phyloP scores from a whole-genome alignment of 1,140 invertebrate species.

The Drosophila repleta region DNA sequence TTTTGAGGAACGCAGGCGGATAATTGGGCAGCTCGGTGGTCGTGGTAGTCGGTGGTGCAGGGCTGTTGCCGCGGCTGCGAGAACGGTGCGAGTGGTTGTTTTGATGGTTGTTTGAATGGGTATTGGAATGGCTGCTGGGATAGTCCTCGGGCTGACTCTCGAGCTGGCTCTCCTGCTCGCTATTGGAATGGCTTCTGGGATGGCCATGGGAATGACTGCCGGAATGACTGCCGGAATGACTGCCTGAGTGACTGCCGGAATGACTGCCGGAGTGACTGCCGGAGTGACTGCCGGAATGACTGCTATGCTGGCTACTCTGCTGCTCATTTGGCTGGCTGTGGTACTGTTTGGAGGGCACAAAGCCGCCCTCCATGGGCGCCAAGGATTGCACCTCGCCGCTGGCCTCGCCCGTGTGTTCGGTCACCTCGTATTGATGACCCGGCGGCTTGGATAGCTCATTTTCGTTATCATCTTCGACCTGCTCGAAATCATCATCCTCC shows the following conservation, averaged over 20 bases:
- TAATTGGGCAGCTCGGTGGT: conserved; percentile 75
- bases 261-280: no score
- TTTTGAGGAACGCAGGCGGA: conserved; percentile 65
- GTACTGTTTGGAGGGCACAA: conserved; percentile 60
- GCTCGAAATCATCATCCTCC: conserved; percentile 42
- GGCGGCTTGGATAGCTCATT: conserved; percentile 49
- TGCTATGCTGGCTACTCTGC: neutral
- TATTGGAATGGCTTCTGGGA: conserved; percentile 1
- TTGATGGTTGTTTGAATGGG: neutral
- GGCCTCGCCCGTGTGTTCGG: conserved; percentile 70
- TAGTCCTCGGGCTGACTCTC: conserved; percentile 10
- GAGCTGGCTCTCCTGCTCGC: conserved; percentile 3
- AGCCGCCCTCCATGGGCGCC: conserved; percentile 64
- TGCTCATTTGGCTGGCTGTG: conserved; percentile 6
- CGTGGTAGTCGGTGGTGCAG: conserved; percentile 17
- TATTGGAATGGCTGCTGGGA: conserved; percentile 15
- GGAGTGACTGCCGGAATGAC: neutral
- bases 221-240: neutral
- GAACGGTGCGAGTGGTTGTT: conserved; percentile 1
- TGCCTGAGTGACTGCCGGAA: neutral
- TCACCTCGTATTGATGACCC: conserved; percentile 70
- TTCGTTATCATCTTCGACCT: conserved; percentile 54
- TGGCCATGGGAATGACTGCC: neutral
- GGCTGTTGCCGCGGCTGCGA: conserved; percentile 11
- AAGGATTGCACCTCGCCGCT: conserved; percentile 58